Percentiles rank a stretch among this genome's conserved stretches.
Evolutionary conservation across 37 sponge, comb jelly and placozoan species (phyloP).

Genomic region (Bolinopsis microptera): DNA sequence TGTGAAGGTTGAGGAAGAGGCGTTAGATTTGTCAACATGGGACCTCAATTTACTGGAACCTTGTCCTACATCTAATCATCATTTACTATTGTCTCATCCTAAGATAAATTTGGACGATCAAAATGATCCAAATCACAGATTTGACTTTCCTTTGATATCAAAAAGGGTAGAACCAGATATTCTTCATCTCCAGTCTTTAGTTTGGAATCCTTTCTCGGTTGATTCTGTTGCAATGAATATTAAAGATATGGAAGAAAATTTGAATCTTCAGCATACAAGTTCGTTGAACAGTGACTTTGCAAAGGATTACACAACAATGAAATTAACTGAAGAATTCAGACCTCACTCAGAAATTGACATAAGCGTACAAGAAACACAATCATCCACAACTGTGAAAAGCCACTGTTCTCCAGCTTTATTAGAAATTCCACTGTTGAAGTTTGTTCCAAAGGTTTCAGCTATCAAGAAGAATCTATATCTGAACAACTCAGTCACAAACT

Average conservation of each 20-base stretch:
- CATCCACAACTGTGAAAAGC: neutral
- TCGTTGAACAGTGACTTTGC: neutral
- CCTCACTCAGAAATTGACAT: neutral
- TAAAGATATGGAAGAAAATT: neutral
- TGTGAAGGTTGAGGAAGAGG: neutral
- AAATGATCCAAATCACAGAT: neutral
- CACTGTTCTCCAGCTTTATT: neutral
- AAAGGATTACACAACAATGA: neutral
- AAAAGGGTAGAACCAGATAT: neutral
- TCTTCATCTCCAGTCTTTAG: neutral
- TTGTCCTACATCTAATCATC: neutral
- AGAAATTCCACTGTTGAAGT: neutral
- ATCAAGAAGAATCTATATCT: neutral
- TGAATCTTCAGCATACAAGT: neutral
- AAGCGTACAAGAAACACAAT: neutral
- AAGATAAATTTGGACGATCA: neutral
- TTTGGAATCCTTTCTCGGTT: slow-evolving; percentile 25
- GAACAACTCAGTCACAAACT: neutral
- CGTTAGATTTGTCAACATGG: slow-evolving; percentile 2
- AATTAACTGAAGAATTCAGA: neutral
- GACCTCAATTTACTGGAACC: neutral
- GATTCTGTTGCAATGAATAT: neutral
- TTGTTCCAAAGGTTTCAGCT: neutral
- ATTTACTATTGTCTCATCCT: neutral
- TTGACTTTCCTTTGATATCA: neutral